Evolutionary conservation across 2,797 vertebrate genomes (phyloP).

Genomic region (Botia kubotai): DNA sequence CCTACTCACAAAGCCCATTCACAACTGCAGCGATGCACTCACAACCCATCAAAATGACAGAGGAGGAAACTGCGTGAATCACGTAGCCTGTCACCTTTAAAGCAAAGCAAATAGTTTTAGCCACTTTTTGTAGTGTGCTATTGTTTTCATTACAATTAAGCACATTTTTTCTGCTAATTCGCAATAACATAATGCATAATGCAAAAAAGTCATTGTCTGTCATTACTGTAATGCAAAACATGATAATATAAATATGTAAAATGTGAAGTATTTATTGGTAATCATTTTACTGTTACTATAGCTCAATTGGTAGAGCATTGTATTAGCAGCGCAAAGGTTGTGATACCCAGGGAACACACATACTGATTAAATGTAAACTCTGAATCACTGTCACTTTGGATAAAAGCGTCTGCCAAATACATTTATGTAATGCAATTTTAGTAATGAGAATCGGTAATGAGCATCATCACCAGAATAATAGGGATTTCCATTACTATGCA

Average conservation of each 20-base stretch:
- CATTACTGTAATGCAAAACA: neutral
- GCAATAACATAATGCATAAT: too few relatives aligned
- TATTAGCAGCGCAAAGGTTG: too few relatives aligned
- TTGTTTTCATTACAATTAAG: neutral
- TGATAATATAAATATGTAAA: neutral
- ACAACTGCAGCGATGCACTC: slow-evolving; percentile 6
- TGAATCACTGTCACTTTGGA: too few relatives aligned
- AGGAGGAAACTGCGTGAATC: slow-evolving; percentile 3
- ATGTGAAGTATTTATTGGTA: neutral
- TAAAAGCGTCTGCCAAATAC: too few relatives aligned
- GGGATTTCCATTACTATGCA: neutral
- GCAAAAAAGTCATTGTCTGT: too few relatives aligned
- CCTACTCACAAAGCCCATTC: slow-evolving; percentile 40
- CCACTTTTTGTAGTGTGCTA: neutral
- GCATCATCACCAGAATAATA: neutral
- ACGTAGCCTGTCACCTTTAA: neutral
- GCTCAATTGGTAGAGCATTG: too few relatives aligned
- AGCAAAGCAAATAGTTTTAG: neutral
- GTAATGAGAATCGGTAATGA: neutral
- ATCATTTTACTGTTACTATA: too few relatives aligned
- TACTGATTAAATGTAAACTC: too few relatives aligned
- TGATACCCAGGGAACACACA: too few relatives aligned
- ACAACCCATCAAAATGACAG: neutral
- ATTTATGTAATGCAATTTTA: too few relatives aligned
- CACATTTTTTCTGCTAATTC: neutral